A percentile compares a stretch with the other conserved stretches of the same genome.
Evolutionary conservation across 1,140 invertebrate species (phyloP).

Genomic region (Drusus annulatus): DNA sequence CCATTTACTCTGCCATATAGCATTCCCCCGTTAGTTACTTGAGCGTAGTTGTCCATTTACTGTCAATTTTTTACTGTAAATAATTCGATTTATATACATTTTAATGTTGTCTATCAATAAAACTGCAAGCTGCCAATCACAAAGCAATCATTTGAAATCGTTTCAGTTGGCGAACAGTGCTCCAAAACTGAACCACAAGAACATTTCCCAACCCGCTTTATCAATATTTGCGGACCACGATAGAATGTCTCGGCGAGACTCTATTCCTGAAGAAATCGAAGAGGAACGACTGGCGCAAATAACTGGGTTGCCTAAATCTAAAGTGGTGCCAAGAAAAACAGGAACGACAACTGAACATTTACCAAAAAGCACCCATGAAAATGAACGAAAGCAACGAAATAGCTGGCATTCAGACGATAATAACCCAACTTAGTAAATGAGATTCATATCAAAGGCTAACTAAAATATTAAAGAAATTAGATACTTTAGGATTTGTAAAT

Average conservation of each 20-base stretch:
- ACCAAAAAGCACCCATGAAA: constrained; percentile 65
- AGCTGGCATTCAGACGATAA: constrained; percentile 72
- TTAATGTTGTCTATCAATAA: no score
- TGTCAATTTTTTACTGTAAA: no score
- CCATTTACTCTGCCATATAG: no score
- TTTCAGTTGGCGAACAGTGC: constrained; percentile 73
- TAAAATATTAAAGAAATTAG: not conserved
- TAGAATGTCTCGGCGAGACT: constrained; percentile 65
- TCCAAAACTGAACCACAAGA: constrained; percentile 74
- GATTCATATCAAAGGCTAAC: constrained; percentile 7
- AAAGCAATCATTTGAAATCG: constrained; percentile 43
- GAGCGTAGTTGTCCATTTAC: no score
- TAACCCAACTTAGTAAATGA: constrained; percentile 63
- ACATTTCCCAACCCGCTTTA: constrained; percentile 73
- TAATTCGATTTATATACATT: no score
- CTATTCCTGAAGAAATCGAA: constrained; percentile 70
- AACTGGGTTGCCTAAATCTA: constrained; percentile 41
- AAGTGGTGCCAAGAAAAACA: constrained; percentile 51
- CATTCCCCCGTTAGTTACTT: no score
- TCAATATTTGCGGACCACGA: constrained; percentile 67
- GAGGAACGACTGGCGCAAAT: constrained; percentile 62
- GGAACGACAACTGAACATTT: constrained; percentile 61
- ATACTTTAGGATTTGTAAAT: not conserved
- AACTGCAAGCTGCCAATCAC: not conserved
- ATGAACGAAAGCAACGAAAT: constrained; percentile 65